phyloP scores from a whole-genome alignment of 2,797 vertebrate genomes.

The Sebastolobus altivelis region DNA sequence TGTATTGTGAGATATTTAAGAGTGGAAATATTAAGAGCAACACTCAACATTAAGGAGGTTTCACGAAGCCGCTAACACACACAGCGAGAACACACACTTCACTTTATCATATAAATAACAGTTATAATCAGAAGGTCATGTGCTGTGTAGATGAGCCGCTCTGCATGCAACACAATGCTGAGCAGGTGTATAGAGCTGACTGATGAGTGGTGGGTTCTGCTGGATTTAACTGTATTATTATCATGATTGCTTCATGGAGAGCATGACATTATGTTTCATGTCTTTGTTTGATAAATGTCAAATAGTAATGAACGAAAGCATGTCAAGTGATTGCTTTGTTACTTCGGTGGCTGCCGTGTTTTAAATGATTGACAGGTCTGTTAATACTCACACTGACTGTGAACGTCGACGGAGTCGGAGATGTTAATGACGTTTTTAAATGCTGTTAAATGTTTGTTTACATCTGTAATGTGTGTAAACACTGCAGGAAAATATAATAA shows the following conservation, averaged over 20 bases:
- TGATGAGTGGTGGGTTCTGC: conserved; percentile 3
- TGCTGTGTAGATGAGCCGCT: conserved; percentile 19
- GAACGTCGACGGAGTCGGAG: not conserved
- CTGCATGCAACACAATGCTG: not conserved
- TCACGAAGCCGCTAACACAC: not conserved
- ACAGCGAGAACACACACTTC: conserved; percentile 34
- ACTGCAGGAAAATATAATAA: not conserved
- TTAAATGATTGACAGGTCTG: conserved; percentile 2
- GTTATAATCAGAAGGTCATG: conserved; percentile 54
- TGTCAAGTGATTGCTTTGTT: conserved; percentile 46
- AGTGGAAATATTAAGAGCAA: conserved; percentile 35
- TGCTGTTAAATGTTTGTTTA: not conserved
- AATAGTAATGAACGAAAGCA: conserved; percentile 34
- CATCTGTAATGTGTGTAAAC: not conserved
- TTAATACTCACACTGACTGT: not conserved
- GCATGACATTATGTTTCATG: conserved; percentile 40
- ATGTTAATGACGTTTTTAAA: not conserved
- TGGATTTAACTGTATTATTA: conserved; percentile 39
- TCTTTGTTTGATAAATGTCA: conserved; percentile 59
- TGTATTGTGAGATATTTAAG: conserved; percentile 26
- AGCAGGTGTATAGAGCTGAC: conserved; percentile 17
- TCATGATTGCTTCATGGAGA: conserved; percentile 38
- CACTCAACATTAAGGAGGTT: conserved; percentile 25
- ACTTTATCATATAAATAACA: conserved; percentile 48
- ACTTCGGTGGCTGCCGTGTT: not conserved